These are phyloP conservation scores for Hypselothyrea guttata DNA, from an alignment of 2,888 invertebrate species.

Conservation along the genomic window DNA sequence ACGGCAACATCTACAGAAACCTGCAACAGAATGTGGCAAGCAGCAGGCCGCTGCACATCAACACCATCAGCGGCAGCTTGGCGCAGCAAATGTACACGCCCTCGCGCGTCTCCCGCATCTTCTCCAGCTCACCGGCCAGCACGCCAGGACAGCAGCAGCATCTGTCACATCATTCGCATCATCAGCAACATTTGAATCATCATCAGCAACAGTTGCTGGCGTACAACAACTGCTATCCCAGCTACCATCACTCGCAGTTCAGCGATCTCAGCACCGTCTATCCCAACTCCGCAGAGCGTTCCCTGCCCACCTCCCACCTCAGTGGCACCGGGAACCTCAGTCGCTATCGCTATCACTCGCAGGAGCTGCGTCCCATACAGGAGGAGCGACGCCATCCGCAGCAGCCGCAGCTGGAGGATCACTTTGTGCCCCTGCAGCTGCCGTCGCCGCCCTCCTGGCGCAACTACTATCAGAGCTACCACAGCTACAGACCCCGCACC, in stretches of 20 bases:
- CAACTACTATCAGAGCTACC: slow-evolving; percentile 82
- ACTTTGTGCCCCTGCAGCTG: slow-evolving; percentile 85
- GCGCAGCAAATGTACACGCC: slow-evolving; percentile 82
- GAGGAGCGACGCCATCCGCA: slow-evolving; percentile 85
- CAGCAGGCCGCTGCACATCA: slow-evolving; percentile 12
- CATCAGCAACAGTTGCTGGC: slow-evolving; percentile 61
- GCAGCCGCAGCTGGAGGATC: slow-evolving; percentile 48
- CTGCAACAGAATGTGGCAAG: no score
- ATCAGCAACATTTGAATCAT: slow-evolving; percentile 58
- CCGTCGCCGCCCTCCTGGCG: slow-evolving; percentile 85
- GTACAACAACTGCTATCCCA: slow-evolving; percentile 30
- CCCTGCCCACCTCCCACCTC: slow-evolving; percentile 86
- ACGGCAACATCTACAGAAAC: no score
- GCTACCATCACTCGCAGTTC: slow-evolving; percentile 84
- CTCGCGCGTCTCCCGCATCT: slow-evolving; percentile 84
- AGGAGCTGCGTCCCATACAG: slow-evolving; percentile 88
- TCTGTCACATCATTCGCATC: no score
- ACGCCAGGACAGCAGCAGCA: slow-evolving; percentile 81
- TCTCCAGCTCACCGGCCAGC: slow-evolving; percentile 87
- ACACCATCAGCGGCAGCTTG: slow-evolving; percentile 74
- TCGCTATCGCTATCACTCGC: slow-evolving; percentile 85
- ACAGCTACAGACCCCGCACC: slow-evolving; percentile 84
- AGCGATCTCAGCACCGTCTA: slow-evolving; percentile 94
- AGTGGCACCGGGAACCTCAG: slow-evolving; percentile 85
- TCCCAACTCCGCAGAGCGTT: slow-evolving; percentile 90